Conservation (phyloP, 2,888 invertebrate genomes). For the Suillia variegata region DNA sequence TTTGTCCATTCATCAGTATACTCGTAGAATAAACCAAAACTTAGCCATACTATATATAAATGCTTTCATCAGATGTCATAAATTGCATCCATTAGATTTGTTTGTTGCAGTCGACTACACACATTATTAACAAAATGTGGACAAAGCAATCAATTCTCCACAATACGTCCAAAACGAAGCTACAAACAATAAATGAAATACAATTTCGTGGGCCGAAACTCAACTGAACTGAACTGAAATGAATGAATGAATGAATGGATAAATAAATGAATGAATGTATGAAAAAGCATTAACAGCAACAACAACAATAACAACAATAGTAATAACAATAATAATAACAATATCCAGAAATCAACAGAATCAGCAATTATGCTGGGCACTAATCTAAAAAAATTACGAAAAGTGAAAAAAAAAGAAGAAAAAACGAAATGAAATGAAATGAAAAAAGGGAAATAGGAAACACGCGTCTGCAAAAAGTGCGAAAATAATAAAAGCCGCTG, state of each 20-base stretch:
- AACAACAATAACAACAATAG: too few relatives aligned
- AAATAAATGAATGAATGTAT: too few relatives aligned
- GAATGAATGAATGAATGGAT: not conserved
- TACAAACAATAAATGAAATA: not conserved
- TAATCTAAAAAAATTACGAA: too few relatives aligned
- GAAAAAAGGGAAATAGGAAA: not conserved
- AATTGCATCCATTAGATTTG: constrained; percentile 12
- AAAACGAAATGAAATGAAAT: not conserved
- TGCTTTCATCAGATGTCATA: not conserved
- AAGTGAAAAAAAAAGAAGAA: not conserved
- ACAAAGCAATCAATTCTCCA: constrained; percentile 4
- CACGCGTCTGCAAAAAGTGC: not conserved
- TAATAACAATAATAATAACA: too few relatives aligned
- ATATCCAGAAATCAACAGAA: not conserved
- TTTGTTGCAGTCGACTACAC: constrained; percentile 17
- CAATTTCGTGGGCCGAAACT: not conserved
- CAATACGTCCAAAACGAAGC: not conserved
- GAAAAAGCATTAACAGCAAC: too few relatives aligned
- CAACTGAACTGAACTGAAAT: not conserved
- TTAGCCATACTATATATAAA: too few relatives aligned
- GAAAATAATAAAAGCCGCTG: constrained; percentile 8
- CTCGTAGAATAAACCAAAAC: too few relatives aligned
- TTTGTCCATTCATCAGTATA: too few relatives aligned
- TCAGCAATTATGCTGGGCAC: not conserved
- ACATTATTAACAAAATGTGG: too few relatives aligned